Conservation (phyloP, 2,888 invertebrate genomes). For the Minunthozetes semirufus region DNA sequence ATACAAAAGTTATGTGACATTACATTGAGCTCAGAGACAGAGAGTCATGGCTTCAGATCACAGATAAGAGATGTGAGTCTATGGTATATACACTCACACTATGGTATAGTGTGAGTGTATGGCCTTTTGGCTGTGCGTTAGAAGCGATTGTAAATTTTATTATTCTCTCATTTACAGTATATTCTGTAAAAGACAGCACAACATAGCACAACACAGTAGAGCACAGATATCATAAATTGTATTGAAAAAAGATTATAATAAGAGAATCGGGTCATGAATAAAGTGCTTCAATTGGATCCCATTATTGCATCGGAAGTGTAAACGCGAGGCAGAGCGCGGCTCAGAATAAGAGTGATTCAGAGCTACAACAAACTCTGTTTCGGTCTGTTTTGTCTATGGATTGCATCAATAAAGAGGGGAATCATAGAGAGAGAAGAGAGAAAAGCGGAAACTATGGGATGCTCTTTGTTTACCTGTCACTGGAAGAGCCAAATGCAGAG, state of each 20-base stretch:
- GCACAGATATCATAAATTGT: constrained; percentile 13
- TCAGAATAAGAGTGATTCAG: constrained; percentile 2
- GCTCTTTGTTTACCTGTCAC: constrained; percentile 20
- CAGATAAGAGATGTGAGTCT: background rate
- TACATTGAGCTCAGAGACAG: background rate
- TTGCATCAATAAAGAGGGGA: constrained; percentile 17
- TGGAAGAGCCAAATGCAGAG: constrained; percentile 14
- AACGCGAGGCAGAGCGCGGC: constrained; percentile 3
- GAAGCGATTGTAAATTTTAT: constrained; percentile 1
- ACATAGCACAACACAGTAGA: too few species aligned
- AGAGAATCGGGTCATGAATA: constrained; percentile 20
- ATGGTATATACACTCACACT: too few species aligned
- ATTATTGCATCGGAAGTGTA: constrained; percentile 17
- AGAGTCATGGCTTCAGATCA: background rate
- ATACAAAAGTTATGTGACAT: background rate
- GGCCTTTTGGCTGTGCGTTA: background rate
- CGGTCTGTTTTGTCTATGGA: constrained; percentile 4
- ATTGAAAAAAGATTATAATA: constrained; percentile 20
- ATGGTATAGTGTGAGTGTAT: too few species aligned
- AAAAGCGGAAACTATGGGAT: constrained; percentile 21
- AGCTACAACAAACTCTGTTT: constrained; percentile 1
- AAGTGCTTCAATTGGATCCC: constrained; percentile 21
- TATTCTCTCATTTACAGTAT: background rate
- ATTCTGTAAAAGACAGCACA: background rate
- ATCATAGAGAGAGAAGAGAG: background rate